These are phyloP conservation scores for Tiaroga cobitis DNA, from an alignment of 2,797 vertebrate genomes.

Conservation along the genomic window DNA sequence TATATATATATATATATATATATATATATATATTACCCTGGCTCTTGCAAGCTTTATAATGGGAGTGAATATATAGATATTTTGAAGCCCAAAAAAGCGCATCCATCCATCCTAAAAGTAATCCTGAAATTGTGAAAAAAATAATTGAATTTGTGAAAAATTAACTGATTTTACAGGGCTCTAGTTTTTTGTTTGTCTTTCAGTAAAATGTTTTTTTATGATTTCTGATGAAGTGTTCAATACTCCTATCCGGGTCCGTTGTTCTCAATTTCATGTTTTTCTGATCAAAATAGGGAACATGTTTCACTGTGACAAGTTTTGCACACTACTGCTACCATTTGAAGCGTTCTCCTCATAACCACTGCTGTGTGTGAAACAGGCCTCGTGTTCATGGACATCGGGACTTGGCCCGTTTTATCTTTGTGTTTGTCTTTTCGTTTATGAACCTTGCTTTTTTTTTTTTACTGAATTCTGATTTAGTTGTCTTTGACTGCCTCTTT, in stretches of 20 bases:
- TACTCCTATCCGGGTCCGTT: background rate
- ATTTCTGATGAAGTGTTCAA: background rate
- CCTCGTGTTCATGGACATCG: background rate
- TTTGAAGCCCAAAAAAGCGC: too few relatives aligned
- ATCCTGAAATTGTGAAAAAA: background rate
- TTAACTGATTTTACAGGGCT: background rate
- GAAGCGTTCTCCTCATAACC: background rate
- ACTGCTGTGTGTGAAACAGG: background rate
- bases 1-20: too few relatives aligned
- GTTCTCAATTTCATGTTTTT: background rate
- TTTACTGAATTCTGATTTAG: background rate
- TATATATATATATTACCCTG: too few relatives aligned
- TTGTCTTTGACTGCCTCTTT: background rate
- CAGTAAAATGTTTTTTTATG: background rate
- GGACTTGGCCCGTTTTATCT: background rate
- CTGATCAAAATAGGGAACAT: background rate
- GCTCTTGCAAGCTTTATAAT: too few relatives aligned
- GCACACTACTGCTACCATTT: background rate
- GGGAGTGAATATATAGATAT: too few relatives aligned
- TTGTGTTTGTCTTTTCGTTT: background rate
- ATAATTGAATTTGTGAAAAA: background rate
- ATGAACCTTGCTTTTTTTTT: background rate
- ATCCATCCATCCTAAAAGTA: too few relatives aligned
- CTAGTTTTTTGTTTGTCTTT: background rate
- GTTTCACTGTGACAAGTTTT: background rate